Conservation (phyloP, 2,888 invertebrate species). For the Tetanocera ferruginea region DNA sequence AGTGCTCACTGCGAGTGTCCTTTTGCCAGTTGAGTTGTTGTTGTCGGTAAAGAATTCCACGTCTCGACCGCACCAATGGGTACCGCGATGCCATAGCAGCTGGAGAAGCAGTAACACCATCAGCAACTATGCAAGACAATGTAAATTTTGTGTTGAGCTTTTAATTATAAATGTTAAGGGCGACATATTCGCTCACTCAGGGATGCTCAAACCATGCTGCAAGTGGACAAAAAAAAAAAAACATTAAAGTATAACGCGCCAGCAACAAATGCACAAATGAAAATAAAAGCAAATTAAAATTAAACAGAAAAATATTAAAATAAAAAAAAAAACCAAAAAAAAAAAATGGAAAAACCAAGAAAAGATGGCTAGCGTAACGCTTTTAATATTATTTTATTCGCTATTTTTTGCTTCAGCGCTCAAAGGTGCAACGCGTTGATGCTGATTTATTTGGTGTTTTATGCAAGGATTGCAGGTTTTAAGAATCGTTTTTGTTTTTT, state of each 20-base stretch:
- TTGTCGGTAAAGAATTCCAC: neutral
- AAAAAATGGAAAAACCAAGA: neutral
- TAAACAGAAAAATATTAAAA: neutral
- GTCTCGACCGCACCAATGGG: neutral
- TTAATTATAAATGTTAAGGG: slow-evolving; percentile 38
- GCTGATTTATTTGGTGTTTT: slow-evolving; percentile 1
- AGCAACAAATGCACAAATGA: neutral
- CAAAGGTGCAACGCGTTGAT: neutral
- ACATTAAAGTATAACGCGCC: neutral
- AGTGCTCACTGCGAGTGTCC: neutral
- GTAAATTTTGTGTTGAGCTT: slow-evolving; percentile 33
- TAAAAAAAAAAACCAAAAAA: neutral
- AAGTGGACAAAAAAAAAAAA: slow-evolving; percentile 18
- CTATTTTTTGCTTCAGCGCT: neutral
- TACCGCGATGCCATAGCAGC: neutral
- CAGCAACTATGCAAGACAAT: slow-evolving; percentile 23
- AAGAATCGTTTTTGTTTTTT: too few relatives aligned
- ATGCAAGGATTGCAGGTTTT: neutral
- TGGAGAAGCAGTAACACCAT: too few relatives aligned
- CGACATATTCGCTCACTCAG: slow-evolving; percentile 26
- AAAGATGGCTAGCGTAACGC: neutral
- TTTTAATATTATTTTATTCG: neutral
- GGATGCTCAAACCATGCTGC: neutral
- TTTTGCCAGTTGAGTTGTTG: neutral
- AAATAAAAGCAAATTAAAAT: neutral